Evolutionary conservation across 2,797 vertebrate genomes (phyloP).

Genomic region (Onychomys leucogaster): DNA sequence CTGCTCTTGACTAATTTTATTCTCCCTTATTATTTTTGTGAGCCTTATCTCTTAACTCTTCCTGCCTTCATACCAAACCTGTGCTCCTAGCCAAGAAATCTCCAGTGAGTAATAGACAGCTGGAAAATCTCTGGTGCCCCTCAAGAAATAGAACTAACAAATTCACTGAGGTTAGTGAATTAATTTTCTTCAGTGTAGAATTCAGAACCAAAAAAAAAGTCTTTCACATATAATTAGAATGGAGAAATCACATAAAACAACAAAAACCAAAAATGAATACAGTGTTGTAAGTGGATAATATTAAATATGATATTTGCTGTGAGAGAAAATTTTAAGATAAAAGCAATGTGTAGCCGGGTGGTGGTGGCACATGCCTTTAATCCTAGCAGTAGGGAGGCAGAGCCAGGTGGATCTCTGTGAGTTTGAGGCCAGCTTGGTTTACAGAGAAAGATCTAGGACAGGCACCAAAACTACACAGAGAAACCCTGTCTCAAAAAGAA

Average conservation of each 20-base stretch:
- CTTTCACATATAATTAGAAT: conserved; percentile 33
- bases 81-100: background rate
- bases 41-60: background rate
- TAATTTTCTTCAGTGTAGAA: background rate
- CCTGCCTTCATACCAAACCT: background rate
- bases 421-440: too few species aligned
- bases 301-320: background rate
- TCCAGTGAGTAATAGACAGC: background rate
- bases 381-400: too few species aligned
- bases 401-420: too few species aligned
- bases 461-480: too few species aligned
- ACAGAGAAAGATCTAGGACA: too few species aligned
- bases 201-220: background rate
- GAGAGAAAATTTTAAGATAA: background rate
- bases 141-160: background rate
- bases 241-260: background rate
- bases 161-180: background rate
- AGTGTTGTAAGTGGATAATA: background rate
- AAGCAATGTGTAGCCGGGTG: background rate
- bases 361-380: too few species aligned
- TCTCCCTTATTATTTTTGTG: too few species aligned
- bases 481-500: too few species aligned
- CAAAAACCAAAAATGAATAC: background rate
- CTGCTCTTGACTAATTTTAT: background rate
- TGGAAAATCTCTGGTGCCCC: background rate